These are phyloP conservation scores for Drosophila seclusa DNA, from an alignment of 2,888 invertebrate species.

Conservation along the genomic window DNA sequence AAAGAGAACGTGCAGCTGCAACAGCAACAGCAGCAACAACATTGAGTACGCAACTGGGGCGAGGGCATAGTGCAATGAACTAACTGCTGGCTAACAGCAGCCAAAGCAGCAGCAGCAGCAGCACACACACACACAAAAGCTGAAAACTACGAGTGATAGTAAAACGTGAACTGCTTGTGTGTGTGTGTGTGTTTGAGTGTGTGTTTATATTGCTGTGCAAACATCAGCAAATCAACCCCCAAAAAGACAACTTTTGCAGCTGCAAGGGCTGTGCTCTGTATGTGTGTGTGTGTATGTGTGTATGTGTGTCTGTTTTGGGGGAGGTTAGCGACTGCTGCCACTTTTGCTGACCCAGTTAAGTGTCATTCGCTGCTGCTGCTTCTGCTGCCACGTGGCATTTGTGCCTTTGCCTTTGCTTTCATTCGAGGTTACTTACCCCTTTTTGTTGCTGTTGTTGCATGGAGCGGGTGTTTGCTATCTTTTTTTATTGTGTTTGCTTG, in stretches of 20 bases:
- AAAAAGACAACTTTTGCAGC: constrained; percentile 7
- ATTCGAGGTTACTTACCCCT: constrained; percentile 81
- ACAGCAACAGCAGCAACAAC: constrained; percentile 30
- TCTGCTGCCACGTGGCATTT: constrained; percentile 34
- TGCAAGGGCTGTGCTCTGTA: constrained; percentile 18
- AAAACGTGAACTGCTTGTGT: constrained; percentile 54
- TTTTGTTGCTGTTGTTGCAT: constrained; percentile 6
- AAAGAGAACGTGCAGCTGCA: constrained; percentile 78
- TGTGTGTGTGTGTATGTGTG: neutral
- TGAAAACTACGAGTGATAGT: constrained; percentile 77
- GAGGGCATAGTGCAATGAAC: constrained; percentile 85
- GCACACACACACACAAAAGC: constrained; percentile 34
- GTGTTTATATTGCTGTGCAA: constrained; percentile 32
- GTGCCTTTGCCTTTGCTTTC: constrained; percentile 72
- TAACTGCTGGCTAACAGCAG: constrained; percentile 54
- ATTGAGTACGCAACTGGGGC: constrained; percentile 79
- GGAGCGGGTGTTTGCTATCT: constrained; percentile 5
- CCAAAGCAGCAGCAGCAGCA: constrained; percentile 32
- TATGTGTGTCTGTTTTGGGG: neutral
- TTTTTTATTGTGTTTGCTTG: constrained; percentile 24
- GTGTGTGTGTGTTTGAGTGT: constrained; percentile 10
- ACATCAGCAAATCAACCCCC: constrained; percentile 33
- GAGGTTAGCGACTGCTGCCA: constrained; percentile 38
- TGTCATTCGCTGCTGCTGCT: constrained; percentile 73
- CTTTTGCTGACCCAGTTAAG: constrained; percentile 79